phyloP scores from a whole-genome alignment of 1,140 invertebrate species.

The Ceratina japonica region DNA sequence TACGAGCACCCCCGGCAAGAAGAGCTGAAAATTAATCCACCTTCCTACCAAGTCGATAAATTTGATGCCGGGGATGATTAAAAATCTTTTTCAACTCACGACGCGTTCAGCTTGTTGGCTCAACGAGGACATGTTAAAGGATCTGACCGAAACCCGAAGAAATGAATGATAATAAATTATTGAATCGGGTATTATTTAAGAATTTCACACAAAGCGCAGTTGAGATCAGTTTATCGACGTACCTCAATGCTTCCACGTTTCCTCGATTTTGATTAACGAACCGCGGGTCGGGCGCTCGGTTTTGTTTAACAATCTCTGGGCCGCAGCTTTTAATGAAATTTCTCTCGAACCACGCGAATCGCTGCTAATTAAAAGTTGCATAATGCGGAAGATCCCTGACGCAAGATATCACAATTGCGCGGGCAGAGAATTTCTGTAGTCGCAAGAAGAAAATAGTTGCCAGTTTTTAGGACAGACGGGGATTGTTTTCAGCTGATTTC shows the following conservation, averaged over 20 bases:
- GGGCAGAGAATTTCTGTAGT: too few species aligned
- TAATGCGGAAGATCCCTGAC: too few species aligned
- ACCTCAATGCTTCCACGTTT: not conserved
- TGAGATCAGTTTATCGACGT: not conserved
- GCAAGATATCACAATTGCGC: too few species aligned
- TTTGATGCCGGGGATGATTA: not conserved
- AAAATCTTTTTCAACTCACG: too few species aligned
- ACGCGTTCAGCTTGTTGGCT: too few species aligned
- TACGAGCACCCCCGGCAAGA: not conserved
- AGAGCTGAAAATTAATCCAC: not conserved
- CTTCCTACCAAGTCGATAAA: not conserved
- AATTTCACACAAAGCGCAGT: too few species aligned
- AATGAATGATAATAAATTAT: too few species aligned
- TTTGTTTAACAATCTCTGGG: not conserved
- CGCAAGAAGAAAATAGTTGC: too few species aligned
- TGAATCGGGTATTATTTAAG: too few species aligned
- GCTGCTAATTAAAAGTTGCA: not conserved
- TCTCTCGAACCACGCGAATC: not conserved
- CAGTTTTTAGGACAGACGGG: too few species aligned
- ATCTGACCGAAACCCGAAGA: too few species aligned
- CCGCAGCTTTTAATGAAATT: conserved; percentile 8
- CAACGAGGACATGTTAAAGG: too few species aligned
- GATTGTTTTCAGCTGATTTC: not conserved
- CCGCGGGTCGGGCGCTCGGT: not conserved
- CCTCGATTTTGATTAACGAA: conserved; percentile 23